Conservation (phyloP, 2,888 invertebrate genomes). For the Lycia hirtaria region DNA sequence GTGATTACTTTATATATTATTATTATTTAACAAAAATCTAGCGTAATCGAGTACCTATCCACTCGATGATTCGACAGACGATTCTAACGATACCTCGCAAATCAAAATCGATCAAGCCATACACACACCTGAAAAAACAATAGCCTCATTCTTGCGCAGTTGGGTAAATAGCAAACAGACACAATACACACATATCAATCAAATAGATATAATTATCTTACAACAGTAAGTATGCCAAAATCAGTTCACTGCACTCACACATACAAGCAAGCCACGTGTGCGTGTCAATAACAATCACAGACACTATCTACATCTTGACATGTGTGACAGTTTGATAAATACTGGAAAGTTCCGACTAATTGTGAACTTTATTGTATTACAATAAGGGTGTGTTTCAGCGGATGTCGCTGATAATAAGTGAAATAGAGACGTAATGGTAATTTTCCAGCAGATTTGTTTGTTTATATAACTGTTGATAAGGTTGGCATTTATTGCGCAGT, state of each 20-base stretch:
- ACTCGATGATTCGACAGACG: no score
- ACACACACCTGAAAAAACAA: no score
- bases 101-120: no score
- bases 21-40: no score
- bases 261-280: not conserved
- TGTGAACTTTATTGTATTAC: not conserved
- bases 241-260: slow-evolving; percentile 14
- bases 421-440: slow-evolving; percentile 39
- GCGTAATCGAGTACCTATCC: no score
- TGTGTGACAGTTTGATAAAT: slow-evolving; percentile 4
- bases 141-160: no score
- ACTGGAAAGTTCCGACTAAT: not conserved
- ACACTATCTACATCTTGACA: slow-evolving; percentile 4
- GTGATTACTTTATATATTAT: no score
- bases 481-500: slow-evolving; percentile 51
- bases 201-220: not conserved
- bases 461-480: slow-evolving; percentile 16
- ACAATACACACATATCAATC: not conserved
- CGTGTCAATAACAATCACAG: slow-evolving; percentile 3
- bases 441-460: slow-evolving; percentile 49
- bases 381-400: not conserved
- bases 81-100: no score
- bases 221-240: not conserved
- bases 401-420: slow-evolving; percentile 13
- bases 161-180: no score